A percentile compares a stretch with the other conserved stretches of the same genome.
phyloP scores from a whole-genome alignment of 2,797 vertebrate species.

The Lacerta bilineata region DNA sequence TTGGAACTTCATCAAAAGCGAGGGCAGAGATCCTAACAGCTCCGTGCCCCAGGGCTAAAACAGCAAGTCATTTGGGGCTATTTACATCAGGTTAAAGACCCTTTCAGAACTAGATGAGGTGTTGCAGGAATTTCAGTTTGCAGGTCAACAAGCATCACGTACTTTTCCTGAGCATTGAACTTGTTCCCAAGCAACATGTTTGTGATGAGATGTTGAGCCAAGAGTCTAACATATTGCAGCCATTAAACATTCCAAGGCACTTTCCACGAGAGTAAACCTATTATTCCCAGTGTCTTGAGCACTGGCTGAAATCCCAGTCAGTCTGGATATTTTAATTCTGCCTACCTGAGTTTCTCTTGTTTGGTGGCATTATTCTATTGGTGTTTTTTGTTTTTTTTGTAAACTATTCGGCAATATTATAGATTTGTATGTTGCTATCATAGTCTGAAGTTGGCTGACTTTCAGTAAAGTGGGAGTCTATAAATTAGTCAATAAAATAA shows the following conservation, averaged over 20 bases:
- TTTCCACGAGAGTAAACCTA: conserved; percentile 63
- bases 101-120: neutral
- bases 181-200: conserved; percentile 23
- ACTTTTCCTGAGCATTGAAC: neutral
- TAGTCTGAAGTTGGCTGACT: neutral
- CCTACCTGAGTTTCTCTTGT: conserved; percentile 59
- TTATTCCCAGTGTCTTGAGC: conserved; percentile 20
- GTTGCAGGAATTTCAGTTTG: neutral
- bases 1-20: neutral
- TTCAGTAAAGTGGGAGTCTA: conserved; percentile 42
- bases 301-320: conserved; percentile 59
- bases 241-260: neutral
- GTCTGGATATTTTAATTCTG: conserved; percentile 67
- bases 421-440: conserved; percentile 51
- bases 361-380: conserved; percentile 53
- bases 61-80: neutral
- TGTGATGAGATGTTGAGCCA: conserved; percentile 27
- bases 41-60: neutral
- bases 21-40: neutral
- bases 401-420: rapidly evolving
- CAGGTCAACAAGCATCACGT: neutral
- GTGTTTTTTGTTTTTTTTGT: conserved; percentile 17
- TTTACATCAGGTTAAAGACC: neutral
- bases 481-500: conserved; percentile 30
- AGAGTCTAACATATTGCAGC: conserved; percentile 26